Conservation (phyloP, 2,797 vertebrate genomes). For the Decapterus maruadsi region DNA sequence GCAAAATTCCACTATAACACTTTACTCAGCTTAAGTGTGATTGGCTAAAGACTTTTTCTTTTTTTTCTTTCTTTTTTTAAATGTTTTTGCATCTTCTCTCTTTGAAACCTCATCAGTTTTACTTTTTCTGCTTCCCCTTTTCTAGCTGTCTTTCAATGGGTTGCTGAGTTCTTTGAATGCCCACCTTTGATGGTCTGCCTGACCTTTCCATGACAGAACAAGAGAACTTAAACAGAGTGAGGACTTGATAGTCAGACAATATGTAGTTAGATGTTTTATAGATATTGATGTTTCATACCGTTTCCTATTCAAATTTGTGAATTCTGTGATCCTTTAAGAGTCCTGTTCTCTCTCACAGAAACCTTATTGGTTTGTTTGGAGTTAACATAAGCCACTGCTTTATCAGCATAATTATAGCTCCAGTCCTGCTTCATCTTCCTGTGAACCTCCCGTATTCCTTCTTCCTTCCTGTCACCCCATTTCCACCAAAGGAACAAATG, state of each 20-base stretch:
- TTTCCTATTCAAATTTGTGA: slow-evolving; percentile 1
- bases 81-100: neutral
- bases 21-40: neutral
- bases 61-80: neutral
- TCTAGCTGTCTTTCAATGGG: slow-evolving; percentile 1
- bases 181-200: slow-evolving; percentile 17
- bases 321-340: neutral
- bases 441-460: slow-evolving; percentile 12
- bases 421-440: slow-evolving; percentile 7
- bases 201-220: slow-evolving; percentile 6
- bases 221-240: slow-evolving; percentile 3
- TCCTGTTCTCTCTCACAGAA: neutral
- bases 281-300: neutral
- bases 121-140: neutral
- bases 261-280: slow-evolving; percentile 6
- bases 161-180: slow-evolving; percentile 29
- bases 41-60: neutral
- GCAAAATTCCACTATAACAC: neutral
- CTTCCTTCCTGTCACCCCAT: slow-evolving; percentile 24
- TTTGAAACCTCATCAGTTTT: slow-evolving; percentile 1
- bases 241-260: slow-evolving; percentile 4
- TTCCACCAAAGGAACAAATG: slow-evolving; percentile 55
- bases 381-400: neutral
- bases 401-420: slow-evolving; percentile 26
- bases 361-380: slow-evolving; percentile 31